These are phyloP conservation scores for Caretta caretta DNA, from an alignment of 2,113 vertebrate species.

Conservation along the genomic window DNA sequence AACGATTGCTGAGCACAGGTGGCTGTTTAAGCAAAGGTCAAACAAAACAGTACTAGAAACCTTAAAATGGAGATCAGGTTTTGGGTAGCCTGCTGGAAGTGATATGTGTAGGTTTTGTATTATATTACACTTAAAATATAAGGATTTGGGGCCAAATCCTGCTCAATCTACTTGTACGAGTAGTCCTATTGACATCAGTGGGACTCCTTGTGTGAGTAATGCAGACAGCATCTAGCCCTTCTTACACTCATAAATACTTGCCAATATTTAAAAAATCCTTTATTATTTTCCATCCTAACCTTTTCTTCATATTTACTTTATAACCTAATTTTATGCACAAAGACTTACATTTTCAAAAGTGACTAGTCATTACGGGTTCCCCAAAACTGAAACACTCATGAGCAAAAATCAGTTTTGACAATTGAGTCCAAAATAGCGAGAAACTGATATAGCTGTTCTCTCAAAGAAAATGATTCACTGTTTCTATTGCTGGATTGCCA, in stretches of 20 bases:
- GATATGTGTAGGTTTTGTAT: not conserved
- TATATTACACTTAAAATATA: not conserved
- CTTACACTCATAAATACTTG: not conserved
- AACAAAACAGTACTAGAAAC: not conserved
- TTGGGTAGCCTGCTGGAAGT: not conserved
- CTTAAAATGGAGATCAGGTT: not conserved
- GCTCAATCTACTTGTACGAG: conserved; percentile 32
- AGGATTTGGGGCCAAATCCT: not conserved
- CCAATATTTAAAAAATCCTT: not conserved
- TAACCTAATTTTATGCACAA: not conserved
- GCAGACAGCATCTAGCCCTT: conserved; percentile 10
- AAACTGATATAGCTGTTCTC: not conserved
- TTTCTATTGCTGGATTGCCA: conserved; percentile 22
- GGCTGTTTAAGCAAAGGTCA: conserved; percentile 45
- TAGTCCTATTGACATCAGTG: conserved; percentile 1
- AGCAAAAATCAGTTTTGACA: not conserved
- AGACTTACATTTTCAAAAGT: not conserved
- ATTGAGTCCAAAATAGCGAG: not conserved
- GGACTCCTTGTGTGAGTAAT: conserved; percentile 9
- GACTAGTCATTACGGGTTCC: not conserved
- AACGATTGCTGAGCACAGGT: conserved; percentile 7
- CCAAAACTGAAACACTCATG: not conserved
- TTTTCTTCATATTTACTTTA: not conserved
- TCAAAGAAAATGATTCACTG: not conserved
- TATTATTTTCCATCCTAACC: not conserved